Base-by-base conservation (phyloP, 2,797 vertebrate genomes). In the Takifugu ocellatus region DNA sequence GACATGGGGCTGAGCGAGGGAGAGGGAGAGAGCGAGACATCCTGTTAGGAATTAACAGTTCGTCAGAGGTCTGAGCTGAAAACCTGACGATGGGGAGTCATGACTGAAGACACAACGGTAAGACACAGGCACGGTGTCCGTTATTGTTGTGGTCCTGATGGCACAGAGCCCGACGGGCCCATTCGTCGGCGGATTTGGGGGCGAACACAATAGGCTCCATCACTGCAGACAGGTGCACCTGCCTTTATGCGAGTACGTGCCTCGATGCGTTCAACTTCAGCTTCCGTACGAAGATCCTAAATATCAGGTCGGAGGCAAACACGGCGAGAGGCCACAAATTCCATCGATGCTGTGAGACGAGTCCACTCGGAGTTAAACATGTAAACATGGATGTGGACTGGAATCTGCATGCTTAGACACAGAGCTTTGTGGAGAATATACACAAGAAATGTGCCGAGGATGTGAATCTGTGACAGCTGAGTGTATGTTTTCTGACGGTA, bases 151-250 rank as follows among this genome's bases (percentile, higher is more conserved):
- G 9, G 2, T 47, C 49, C 2, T 11, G 31, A 31, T 21, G 60
- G 27, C 10, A 48, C 63, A 4, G 56, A 2, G 56, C 51, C 55
- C 70, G 56, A 63, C 72, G 56, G 64, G 54, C 68, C 67, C 65
- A 61, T 58, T 33, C 63, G 25, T 49, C 33, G 78, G 63, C 72
- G 87, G 62, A 25, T 82, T 57, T 72, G 63, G 56, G 51, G 64
- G 72, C 56, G 70, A 75, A 77, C 70, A 85, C 81, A 86, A 86
- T 81, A 59, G 84, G 69, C 70, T 36, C 33, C 68, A 49, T 73
- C 78, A 64, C 86, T 79, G 85, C 84, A 85, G 88, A 87, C 85
- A 90, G 86, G 88, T 90, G 87, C 86, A 89, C 85, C 87, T 89
- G 84, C 68, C 60, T 81, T 66, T 54, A 74, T 61, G 61, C 68